Evolutionary conservation across 30 jellyfish, hydroid and myxozoan genomes (phyloP), one percentile per base, ranked within the genome.

Genomic region (Aurelia sp.): DNA sequence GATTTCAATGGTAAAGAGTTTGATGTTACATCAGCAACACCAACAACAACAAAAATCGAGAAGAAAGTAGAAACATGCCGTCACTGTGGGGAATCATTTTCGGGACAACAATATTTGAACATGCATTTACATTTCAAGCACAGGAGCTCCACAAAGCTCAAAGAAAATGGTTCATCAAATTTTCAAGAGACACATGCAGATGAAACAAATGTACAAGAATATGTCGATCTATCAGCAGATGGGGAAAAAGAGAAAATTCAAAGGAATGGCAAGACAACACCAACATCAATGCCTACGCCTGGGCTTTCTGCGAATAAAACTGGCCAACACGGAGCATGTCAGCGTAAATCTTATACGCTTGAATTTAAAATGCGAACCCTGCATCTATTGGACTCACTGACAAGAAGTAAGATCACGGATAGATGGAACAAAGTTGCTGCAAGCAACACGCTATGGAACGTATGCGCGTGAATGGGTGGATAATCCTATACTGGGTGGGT

Each of bases 91-190:
- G 69, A 72, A 72, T 41, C 83, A 19, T 72, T 47, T 70, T 72
- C 70, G 6, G 83, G 70, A 18, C 68, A 11, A 51, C 83, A 72
- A n/a, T 72, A 72, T 51, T 47, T 72, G 22, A 48, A 72, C 70
- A 72, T 72, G 71, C 83, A 72, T 72, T 72, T 72, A 48, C 83
- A 72, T 72, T 72, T 72, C 69, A 72, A 72, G 83, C 83, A 72
- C 21, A 72, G 48, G 48, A 48, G 48, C 83, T 23, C n/a, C 69
- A 16, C 60, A 27, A 27, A 27, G 33, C 33, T 27, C 74, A 13
- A 63, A 6, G 62, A 69, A 69, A 69, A 69, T 69, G 22, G 79
- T 16, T 69, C 79, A 69, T 69, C 60, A 27, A 69, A 11, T 69
- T 69, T 69, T 69, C 79, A 69, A 69, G 79, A 69, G 79, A 72